A percentile compares a stretch with the other conserved stretches of the same genome.
Conservation (phyloP, 1,140 invertebrate species). For the Euglossa dilemma region DNA sequence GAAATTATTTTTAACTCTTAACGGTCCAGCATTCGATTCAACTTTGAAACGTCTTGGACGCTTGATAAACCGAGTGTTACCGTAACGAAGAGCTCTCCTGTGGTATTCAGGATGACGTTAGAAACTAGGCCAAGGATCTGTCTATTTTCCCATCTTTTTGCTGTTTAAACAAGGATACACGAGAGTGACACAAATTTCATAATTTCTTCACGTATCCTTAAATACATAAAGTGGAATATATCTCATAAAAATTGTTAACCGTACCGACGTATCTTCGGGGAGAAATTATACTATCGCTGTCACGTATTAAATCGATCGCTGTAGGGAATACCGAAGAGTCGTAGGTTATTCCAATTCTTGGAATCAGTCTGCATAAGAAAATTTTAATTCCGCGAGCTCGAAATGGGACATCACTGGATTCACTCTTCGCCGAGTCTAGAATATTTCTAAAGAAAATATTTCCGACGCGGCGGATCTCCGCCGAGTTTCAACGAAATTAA, state of each 20-base stretch:
- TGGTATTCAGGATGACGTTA: not conserved
- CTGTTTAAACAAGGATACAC: no score
- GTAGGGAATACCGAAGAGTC: no score
- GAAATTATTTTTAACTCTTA: slow-evolving; percentile 37
- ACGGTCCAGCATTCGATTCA: slow-evolving; percentile 4
- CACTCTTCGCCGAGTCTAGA: not conserved
- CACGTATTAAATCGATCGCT: no score
- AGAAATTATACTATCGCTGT: no score
- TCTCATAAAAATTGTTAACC: no score
- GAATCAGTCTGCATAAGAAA: no score
- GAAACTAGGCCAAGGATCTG: not conserved
- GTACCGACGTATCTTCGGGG: no score
- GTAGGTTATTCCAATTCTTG: no score
- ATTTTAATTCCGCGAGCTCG: not conserved
- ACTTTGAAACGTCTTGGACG: not conserved
- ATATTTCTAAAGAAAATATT: slow-evolving; percentile 16
- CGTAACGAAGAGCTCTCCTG: not conserved
- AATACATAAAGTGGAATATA: no score
- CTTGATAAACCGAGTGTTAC: not conserved
- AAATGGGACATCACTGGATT: not conserved
- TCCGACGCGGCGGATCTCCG: not conserved
- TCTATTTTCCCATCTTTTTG: not conserved
- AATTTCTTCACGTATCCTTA: no score
- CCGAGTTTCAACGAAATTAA: slow-evolving; percentile 16
- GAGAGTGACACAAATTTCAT: not conserved